A percentile compares a stretch with the other conserved stretches of the same genome.
Conservation (phyloP, 2,888 invertebrate species). For the Caradrina clavipalpis region DNA sequence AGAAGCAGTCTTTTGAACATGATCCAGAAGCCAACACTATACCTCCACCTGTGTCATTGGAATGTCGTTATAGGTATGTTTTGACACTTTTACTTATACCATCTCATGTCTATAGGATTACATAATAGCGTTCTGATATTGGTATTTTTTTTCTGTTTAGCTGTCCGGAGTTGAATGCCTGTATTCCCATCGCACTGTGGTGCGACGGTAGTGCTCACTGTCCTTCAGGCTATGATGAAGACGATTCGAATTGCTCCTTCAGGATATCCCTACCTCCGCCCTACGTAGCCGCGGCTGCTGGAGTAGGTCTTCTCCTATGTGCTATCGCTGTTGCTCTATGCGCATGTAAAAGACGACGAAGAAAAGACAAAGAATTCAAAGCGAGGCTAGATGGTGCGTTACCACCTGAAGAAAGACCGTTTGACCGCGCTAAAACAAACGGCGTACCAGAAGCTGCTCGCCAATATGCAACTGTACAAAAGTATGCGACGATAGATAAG, state of each 20-base stretch:
- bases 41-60: constrained; percentile 88
- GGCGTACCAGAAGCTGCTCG: constrained; percentile 84
- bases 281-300: constrained; percentile 92
- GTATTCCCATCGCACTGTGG: constrained; percentile 95
- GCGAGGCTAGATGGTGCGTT: constrained; percentile 91
- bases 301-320: constrained; percentile 91
- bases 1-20: constrained; percentile 90
- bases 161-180: constrained; percentile 95
- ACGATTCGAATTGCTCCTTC: constrained; percentile 94
- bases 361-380: constrained; percentile 91
- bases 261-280: constrained; percentile 93
- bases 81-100: constrained; percentile 17
- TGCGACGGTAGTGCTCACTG: constrained; percentile 95
- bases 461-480: constrained; percentile 89
- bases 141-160: constrained; percentile 81
- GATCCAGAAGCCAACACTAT: constrained; percentile 88
- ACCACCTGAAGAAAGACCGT: constrained; percentile 91
- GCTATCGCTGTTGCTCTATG: constrained; percentile 91
- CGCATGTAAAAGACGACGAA: constrained; percentile 91
- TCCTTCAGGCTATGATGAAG: constrained; percentile 95
- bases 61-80: constrained; percentile 93
- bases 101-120: background rate
- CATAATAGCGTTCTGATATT: background rate
- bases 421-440: constrained; percentile 90
- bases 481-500: constrained; percentile 90